These are phyloP conservation scores for Argyresthia albistria DNA, from an alignment of 2,888 invertebrate genomes.

Conservation along the genomic window DNA sequence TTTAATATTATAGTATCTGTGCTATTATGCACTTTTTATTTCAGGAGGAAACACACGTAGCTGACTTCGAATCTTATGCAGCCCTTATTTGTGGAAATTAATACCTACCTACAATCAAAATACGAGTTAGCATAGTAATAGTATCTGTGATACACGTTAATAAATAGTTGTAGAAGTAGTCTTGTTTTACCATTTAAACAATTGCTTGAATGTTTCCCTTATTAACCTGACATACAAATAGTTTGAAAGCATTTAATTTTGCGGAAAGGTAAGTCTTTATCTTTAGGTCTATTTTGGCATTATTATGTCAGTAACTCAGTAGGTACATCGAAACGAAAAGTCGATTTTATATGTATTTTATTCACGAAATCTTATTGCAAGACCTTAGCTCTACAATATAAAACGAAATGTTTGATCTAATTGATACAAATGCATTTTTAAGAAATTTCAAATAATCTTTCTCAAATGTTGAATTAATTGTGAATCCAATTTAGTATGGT, in stretches of 20 bases:
- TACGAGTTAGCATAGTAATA: too few species aligned
- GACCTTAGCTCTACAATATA: slow-evolving; percentile 24
- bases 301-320: too few species aligned
- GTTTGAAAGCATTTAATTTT: too few species aligned
- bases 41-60: slow-evolving; percentile 79
- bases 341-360: slow-evolving; percentile 30
- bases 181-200: neutral
- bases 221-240: too few species aligned
- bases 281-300: too few species aligned
- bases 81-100: slow-evolving; percentile 35
- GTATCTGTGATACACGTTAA: too few species aligned
- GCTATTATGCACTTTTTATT: neutral
- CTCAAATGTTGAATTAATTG: neutral
- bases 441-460: neutral
- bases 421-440: slow-evolving; percentile 12
- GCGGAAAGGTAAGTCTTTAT: too few species aligned
- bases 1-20: too few species aligned
- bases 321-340: too few species aligned
- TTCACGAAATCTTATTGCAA: slow-evolving; percentile 51
- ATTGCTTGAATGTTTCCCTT: too few species aligned
- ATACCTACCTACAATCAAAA: too few species aligned
- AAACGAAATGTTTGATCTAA: slow-evolving; percentile 28
- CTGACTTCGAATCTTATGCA: slow-evolving; percentile 75
- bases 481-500: too few species aligned
- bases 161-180: neutral